Percentiles rank a stretch among this genome's conserved stretches.
phyloP scores from a whole-genome alignment of 2,797 vertebrate species.

The Sandelia bainsii region DNA sequence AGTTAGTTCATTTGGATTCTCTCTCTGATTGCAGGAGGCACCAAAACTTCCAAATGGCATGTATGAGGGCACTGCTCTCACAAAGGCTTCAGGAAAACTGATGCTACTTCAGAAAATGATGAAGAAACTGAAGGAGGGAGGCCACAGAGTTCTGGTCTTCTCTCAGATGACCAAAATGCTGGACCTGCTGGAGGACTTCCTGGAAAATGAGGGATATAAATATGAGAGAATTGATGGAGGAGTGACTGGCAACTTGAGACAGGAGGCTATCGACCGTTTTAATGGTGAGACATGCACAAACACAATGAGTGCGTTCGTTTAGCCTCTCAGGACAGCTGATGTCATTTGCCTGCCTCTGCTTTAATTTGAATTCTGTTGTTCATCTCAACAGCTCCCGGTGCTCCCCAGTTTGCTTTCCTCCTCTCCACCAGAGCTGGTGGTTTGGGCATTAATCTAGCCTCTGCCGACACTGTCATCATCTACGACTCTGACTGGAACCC shows the following conservation, averaged over 20 bases:
- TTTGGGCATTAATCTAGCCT: slow-evolving; percentile 97
- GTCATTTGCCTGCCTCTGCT: not conserved
- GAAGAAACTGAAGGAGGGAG: slow-evolving; percentile 95
- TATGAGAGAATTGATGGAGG: slow-evolving; percentile 98
- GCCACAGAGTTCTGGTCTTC: slow-evolving; percentile 97
- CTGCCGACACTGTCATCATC: slow-evolving; percentile 98
- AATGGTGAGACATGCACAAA: slow-evolving; percentile 83
- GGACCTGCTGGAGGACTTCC: slow-evolving; percentile 96
- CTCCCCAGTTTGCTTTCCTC: slow-evolving; percentile 97
- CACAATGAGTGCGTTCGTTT: not conserved
- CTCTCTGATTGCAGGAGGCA: slow-evolving; percentile 88
- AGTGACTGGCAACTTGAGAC: slow-evolving; percentile 97
- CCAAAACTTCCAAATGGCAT: slow-evolving; percentile 99
- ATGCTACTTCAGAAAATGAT: slow-evolving; percentile 96
- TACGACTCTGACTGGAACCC: slow-evolving; percentile 99
- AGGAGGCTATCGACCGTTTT: slow-evolving; percentile 98
- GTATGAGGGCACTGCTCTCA: slow-evolving; percentile 96
- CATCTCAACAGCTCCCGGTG: slow-evolving; percentile 90
- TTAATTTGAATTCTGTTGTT: slow-evolving; percentile 30
- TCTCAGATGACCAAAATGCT: slow-evolving; percentile 99
- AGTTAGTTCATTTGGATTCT: not conserved
- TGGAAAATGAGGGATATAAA: slow-evolving; percentile 98
- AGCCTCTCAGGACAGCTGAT: not conserved
- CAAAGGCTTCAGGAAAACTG: slow-evolving; percentile 95
- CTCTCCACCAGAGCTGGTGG: slow-evolving; percentile 98